Percentiles rank a stretch among this genome's conserved stretches.
These are phyloP conservation scores for Morone chrysops DNA, from an alignment of 2,113 vertebrate genomes.

Conservation along the genomic window DNA sequence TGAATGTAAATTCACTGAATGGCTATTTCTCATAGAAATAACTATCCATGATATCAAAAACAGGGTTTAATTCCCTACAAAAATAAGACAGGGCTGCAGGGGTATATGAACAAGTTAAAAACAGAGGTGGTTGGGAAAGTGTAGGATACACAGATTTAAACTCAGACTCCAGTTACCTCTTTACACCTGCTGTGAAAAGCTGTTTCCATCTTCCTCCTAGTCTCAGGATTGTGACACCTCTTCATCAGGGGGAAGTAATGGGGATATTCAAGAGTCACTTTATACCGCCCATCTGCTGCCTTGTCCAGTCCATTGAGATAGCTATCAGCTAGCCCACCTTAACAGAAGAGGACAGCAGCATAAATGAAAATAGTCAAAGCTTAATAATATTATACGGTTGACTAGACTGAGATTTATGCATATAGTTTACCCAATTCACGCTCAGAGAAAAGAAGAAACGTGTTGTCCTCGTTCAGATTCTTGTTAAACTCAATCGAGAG, in stretches of 20 bases:
- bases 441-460: conserved; percentile 88
- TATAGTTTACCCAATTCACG: conserved; percentile 88
- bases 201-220: conserved; percentile 91
- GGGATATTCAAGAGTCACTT: conserved; percentile 93
- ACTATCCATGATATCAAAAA: neutral
- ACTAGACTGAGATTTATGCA: neutral
- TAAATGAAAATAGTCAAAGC: neutral
- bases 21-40: neutral
- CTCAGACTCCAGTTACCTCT: conserved; percentile 83
- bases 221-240: conserved; percentile 92
- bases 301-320: conserved; percentile 90
- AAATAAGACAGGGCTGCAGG: neutral
- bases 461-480: conserved; percentile 94
- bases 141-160: neutral
- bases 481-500: conserved; percentile 95
- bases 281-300: conserved; percentile 83
- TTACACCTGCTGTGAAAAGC: conserved; percentile 95
- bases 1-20: neutral
- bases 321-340: conserved; percentile 91
- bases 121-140: neutral
- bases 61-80: neutral
- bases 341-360: conserved; percentile 20
- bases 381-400: neutral
- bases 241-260: conserved; percentile 96
- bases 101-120: neutral